Conservation (phyloP, 2,797 vertebrate species). For the Chelidonichthys spinosus region DNA sequence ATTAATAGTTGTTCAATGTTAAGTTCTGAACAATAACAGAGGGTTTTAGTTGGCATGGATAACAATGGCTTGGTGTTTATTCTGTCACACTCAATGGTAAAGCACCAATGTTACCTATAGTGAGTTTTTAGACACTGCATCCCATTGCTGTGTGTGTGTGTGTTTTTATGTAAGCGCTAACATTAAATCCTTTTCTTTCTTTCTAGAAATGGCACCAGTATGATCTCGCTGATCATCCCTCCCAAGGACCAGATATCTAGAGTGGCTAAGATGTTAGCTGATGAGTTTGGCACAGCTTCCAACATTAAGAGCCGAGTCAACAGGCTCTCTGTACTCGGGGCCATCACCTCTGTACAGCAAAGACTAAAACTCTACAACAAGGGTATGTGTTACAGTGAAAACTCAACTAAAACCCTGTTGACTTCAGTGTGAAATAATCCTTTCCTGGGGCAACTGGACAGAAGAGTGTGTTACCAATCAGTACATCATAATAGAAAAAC, state of each 20-base stretch:
- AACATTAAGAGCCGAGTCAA: constrained; percentile 99
- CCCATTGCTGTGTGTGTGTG: not conserved
- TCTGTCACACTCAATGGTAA: not conserved
- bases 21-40: not conserved
- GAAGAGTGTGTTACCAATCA: not conserved
- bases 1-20: not conserved
- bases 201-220: constrained; percentile 98
- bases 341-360: constrained; percentile 99
- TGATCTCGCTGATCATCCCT: constrained; percentile 99
- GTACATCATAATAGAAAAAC: not conserved
- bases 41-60: not conserved
- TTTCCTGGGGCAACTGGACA: not conserved
- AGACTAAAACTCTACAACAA: constrained; percentile 99
- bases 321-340: constrained; percentile 98
- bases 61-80: not conserved
- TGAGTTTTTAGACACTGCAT: not conserved
- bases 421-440: not conserved
- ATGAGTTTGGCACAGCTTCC: constrained; percentile 98
- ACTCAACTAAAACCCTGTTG: not conserved
- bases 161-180: constrained; percentile 12
- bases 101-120: not conserved
- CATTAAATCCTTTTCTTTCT: constrained; percentile 24
- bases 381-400: constrained; percentile 83
- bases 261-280: constrained; percentile 99
- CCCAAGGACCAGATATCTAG: constrained; percentile 99